Evolutionary conservation across 1,140 invertebrate species (phyloP).

Genomic region (Cydia fagiglandana): DNA sequence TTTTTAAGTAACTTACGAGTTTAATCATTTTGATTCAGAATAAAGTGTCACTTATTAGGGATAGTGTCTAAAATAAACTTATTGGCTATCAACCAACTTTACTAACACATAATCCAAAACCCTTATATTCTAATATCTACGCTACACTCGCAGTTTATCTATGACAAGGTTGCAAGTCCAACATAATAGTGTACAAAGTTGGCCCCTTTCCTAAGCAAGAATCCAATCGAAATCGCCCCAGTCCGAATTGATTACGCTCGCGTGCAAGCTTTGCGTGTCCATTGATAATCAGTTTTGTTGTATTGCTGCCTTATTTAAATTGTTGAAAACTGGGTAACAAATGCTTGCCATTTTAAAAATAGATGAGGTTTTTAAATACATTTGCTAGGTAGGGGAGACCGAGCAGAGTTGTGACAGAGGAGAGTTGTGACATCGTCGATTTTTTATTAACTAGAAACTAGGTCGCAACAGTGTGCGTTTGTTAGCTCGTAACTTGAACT

Average conservation of each 20-base stretch:
- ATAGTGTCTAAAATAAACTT: too few species aligned
- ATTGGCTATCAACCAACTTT: background rate
- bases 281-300: conserved; percentile 31
- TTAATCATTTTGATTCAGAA: too few species aligned
- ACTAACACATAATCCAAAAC: background rate
- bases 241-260: conserved; percentile 17
- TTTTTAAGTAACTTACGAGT: too few species aligned
- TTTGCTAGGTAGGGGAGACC: background rate
- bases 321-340: conserved; percentile 28
- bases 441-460: too few species aligned
- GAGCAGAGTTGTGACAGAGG: too few species aligned
- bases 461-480: too few species aligned
- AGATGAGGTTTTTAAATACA: background rate
- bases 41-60: too few species aligned
- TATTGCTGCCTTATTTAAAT: conserved; percentile 30
- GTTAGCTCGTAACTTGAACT: too few species aligned
- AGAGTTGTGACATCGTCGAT: too few species aligned
- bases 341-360: conserved; percentile 30
- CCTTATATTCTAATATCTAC: background rate
- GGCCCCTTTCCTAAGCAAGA: background rate
- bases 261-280: conserved; percentile 18
- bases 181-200: background rate
- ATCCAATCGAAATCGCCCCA: conserved; percentile 8
- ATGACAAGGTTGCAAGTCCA: background rate
- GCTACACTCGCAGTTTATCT: background rate